A percentile compares a stretch with the other conserved stretches of the same genome.
Evolutionary conservation across 2,113 vertebrate species (phyloP).

Genomic region (Daboia siamensis): DNA sequence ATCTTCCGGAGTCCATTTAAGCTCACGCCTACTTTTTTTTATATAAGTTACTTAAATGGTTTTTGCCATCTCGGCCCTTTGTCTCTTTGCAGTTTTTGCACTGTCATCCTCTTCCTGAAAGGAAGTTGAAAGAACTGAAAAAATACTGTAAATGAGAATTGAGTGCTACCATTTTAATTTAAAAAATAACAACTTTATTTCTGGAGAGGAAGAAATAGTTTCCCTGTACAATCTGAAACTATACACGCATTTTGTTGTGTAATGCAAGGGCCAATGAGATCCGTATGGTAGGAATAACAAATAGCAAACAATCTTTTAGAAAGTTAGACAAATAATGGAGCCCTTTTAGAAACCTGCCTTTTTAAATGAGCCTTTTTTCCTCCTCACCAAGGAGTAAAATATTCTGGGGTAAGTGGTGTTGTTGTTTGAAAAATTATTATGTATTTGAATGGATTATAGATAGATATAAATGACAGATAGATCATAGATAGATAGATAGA

Average conservation of each 20-base stretch:
- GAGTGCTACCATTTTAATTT: neutral
- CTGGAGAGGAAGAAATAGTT: neutral
- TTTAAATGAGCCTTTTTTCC: slow-evolving; percentile 52
- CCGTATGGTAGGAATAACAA: slow-evolving; percentile 49
- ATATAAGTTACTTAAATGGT: neutral
- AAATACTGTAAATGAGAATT: neutral
- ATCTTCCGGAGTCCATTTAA: too few species aligned
- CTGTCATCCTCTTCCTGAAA: neutral
- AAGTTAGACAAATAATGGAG: slow-evolving; percentile 48
- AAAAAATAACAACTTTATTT: slow-evolving; percentile 13
- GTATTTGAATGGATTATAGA: neutral
- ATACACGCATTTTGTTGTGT: neutral
- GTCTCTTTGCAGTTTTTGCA: neutral
- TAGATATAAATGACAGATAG: too few species aligned
- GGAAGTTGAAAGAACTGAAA: neutral
- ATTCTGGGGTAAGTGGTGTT: neutral
- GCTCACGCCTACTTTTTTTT: neutral
- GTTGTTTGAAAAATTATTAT: slow-evolving; percentile 13
- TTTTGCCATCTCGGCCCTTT: neutral
- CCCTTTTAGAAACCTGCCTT: slow-evolving; percentile 10
- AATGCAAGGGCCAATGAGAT: slow-evolving; percentile 9
- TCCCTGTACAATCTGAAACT: neutral
- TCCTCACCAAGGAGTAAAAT: neutral
- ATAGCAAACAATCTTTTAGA: slow-evolving; percentile 43
- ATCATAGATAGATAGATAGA: too few species aligned